phyloP scores from a whole-genome alignment of 2,888 invertebrate species.

The Meliscaeva auricollis region DNA sequence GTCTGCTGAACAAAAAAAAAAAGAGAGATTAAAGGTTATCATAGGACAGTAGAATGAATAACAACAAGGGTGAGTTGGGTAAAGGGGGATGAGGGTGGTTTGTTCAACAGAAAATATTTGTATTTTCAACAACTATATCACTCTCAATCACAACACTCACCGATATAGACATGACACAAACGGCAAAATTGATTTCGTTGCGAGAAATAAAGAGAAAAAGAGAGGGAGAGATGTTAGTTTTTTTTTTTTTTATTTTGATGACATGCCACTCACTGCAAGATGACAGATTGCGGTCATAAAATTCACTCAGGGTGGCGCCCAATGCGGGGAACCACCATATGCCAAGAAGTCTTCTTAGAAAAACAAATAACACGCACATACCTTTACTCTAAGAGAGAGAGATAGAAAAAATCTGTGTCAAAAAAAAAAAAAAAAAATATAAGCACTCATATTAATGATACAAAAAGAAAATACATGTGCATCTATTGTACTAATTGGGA shows the following conservation, averaged over 20 bases:
- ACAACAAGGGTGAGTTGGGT: background rate
- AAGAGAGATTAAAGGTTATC: constrained; percentile 72
- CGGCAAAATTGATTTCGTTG: constrained; percentile 22
- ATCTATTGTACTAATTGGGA: constrained; percentile 73
- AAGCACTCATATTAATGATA: constrained; percentile 36
- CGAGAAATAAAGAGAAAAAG: background rate
- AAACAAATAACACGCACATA: background rate
- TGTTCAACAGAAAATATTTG: constrained; percentile 15
- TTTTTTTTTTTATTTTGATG: constrained; percentile 14
- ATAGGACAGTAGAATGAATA: constrained; percentile 6
- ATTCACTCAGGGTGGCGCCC: constrained; percentile 59
- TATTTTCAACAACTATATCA: constrained; percentile 21
- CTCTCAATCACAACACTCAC: constrained; percentile 2
- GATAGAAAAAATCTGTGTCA: constrained; percentile 56
- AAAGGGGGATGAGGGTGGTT: background rate
- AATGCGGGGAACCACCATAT: background rate
- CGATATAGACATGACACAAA: constrained; percentile 13
- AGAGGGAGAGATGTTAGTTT: constrained; percentile 3
- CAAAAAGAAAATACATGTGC: constrained; percentile 15
- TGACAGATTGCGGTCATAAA: constrained; percentile 57
- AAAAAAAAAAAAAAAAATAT: constrained; percentile 43
- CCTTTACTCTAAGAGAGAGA: constrained; percentile 30
- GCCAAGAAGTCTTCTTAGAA: constrained; percentile 29
- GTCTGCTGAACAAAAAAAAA: constrained; percentile 41
- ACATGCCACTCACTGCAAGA: constrained; percentile 18